phyloP scores from a whole-genome alignment of 2,797 vertebrate species.

The Coregonus sp. region DNA sequence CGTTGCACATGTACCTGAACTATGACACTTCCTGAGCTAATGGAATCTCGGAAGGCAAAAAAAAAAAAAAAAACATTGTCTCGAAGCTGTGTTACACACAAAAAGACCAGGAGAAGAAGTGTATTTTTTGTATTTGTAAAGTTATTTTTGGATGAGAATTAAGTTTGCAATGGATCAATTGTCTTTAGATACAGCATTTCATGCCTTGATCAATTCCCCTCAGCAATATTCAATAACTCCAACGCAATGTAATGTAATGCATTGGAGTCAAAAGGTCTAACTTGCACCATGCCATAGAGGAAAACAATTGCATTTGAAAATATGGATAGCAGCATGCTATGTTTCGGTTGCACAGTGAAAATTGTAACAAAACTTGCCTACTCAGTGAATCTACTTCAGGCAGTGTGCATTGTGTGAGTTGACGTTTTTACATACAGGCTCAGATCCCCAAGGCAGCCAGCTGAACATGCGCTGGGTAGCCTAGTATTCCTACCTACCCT shows the following conservation, averaged over 20 bases:
- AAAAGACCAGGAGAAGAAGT: too few relatives aligned
- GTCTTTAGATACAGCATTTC: not conserved
- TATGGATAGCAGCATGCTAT: not conserved
- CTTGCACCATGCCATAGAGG: not conserved
- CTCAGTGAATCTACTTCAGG: not conserved
- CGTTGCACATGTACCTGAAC: not conserved
- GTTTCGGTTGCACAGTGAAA: not conserved
- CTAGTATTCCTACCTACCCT: constrained; percentile 75
- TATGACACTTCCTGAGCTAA: not conserved
- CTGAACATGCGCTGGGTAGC: not conserved
- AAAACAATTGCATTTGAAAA: not conserved
- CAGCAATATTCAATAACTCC: not conserved
- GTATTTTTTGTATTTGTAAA: not conserved
- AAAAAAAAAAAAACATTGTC: not conserved
- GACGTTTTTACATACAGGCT: not conserved
- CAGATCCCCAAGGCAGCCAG: not conserved
- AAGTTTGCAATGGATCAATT: not conserved
- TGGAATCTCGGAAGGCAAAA: too few relatives aligned
- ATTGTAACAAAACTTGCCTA: not conserved
- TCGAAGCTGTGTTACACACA: not conserved
- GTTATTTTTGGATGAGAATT: not conserved
- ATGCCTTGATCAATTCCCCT: not conserved
- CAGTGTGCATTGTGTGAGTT: not conserved
- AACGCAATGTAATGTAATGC: too few relatives aligned
- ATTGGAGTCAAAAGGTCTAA: not conserved